phyloP scores from a whole-genome alignment of 2,797 vertebrate species.

The Naso thynnoides region DNA sequence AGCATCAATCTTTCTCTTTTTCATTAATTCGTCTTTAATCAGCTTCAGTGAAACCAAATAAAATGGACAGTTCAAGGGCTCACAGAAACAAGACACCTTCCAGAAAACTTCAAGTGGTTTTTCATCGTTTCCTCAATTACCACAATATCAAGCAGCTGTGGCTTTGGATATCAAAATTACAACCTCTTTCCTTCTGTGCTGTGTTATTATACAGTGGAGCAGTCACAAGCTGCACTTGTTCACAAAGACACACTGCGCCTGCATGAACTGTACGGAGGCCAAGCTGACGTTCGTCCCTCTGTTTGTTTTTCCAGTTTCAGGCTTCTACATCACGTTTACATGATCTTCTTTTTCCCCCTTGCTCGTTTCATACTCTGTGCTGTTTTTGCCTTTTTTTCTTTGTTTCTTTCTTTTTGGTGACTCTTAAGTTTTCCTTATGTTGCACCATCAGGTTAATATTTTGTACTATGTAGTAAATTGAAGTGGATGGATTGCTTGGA shows the following conservation, averaged over 20 bases:
- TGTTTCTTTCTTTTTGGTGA: neutral
- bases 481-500: neutral
- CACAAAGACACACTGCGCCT: constrained; percentile 44
- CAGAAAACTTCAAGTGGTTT: constrained; percentile 33
- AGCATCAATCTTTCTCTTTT: constrained; percentile 5
- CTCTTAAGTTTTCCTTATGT: too few relatives aligned
- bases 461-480: neutral
- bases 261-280: constrained; percentile 48
- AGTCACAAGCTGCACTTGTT: constrained; percentile 52
- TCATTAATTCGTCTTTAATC: constrained; percentile 34
- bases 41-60: constrained; percentile 22
- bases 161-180: constrained; percentile 70
- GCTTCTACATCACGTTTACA: neutral
- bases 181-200: constrained; percentile 33
- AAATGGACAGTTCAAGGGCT: constrained; percentile 18
- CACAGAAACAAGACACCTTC: constrained; percentile 32
- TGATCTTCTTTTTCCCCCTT: neutral
- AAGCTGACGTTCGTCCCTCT: constrained; percentile 19
- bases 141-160: constrained; percentile 61
- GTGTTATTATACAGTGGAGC: constrained; percentile 63
- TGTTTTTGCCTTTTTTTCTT: neutral
- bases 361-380: neutral
- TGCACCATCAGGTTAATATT: neutral
- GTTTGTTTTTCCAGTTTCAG: constrained; percentile 15
- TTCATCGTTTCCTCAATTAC: constrained; percentile 43